Base-by-base conservation (phyloP, 1,140 invertebrate species). In the Callitettix versicolor region DNA sequence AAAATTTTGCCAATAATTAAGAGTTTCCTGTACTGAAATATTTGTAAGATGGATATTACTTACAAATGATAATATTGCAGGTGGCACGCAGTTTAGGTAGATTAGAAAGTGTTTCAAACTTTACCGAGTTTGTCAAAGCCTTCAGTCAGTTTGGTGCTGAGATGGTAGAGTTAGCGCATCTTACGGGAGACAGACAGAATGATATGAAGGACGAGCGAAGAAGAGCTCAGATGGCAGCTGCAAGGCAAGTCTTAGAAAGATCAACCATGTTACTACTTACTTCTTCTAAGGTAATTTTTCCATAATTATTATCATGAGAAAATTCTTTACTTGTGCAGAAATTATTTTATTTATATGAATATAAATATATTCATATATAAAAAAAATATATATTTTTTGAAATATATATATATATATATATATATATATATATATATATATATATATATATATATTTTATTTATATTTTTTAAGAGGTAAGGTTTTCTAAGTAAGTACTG, bases 181-280 rank as follows among this genome's bases (percentile, higher is more conserved):
- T 98, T 18, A 96, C 92, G 21, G 91, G 78, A 12, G 78, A 80
- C 62, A 69, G 85, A 59, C 79, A 89, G 67, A 88, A 86, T 60
- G 92, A 97, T 69, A 73, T 97, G 52, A 97, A 98, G 70, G 93
- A 96, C 71, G 95, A 98, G 67, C 79, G 94, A 62, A 74, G 95
- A 63, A 76, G 91, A 64, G 91, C 95, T 6, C 95, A 98, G 75
- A 95, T 99, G 82, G 86, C 86, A 9, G 91, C 91, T 11, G 93
- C 95, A 0, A 79, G 93, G 55, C 88, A 94, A 66, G 89, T 97
- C 26, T 76, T 99, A 3, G 95, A 99, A 69, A 79, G 95, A 59
- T 96, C 94, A n/a, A 98, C 95, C 3, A 93, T 97, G 78, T 91
- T 99, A 82, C 76, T 99, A 6, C 78, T 99, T 40, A 97, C 94